phyloP scores from a whole-genome alignment of 2,113 vertebrate species.

The Podarcis cretensis region DNA sequence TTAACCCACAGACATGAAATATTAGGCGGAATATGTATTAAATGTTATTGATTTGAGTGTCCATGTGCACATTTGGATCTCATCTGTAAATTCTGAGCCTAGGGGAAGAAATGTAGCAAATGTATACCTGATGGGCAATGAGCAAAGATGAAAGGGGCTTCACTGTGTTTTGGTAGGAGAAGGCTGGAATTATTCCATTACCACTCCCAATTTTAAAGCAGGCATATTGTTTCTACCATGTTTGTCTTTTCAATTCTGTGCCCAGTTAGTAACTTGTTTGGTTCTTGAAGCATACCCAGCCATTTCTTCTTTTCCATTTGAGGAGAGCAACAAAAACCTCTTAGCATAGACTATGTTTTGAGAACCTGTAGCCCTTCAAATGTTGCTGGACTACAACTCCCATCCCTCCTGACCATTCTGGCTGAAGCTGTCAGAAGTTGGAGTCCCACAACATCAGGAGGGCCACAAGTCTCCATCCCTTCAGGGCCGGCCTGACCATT shows the following conservation, averaged over 20 bases:
- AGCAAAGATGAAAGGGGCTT: neutral
- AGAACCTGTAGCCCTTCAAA: too few relatives aligned
- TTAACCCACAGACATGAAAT: constrained; percentile 15
- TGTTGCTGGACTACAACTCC: too few relatives aligned
- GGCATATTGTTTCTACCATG: neutral
- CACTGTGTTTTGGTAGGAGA: neutral
- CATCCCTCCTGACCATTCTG: too few relatives aligned
- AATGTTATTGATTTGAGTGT: constrained; percentile 11
- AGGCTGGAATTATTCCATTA: constrained; percentile 10
- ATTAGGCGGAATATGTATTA: constrained; percentile 24
- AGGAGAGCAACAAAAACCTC: neutral
- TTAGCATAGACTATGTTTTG: neutral
- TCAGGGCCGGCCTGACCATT: too few relatives aligned
- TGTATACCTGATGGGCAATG: constrained; percentile 7
- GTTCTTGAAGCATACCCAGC: neutral
- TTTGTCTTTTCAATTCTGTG: neutral
- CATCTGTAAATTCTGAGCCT: neutral
- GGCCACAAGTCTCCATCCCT: neutral
- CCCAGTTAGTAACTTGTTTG: neutral
- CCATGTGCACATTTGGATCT: neutral
- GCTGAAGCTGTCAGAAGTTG: too few relatives aligned
- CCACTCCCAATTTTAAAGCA: neutral
- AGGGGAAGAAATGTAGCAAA: neutral
- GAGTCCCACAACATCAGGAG: too few relatives aligned
- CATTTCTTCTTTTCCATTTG: neutral